phyloP scores from a whole-genome alignment of 2,113 vertebrate species.

The Pongo abelii region DNA sequence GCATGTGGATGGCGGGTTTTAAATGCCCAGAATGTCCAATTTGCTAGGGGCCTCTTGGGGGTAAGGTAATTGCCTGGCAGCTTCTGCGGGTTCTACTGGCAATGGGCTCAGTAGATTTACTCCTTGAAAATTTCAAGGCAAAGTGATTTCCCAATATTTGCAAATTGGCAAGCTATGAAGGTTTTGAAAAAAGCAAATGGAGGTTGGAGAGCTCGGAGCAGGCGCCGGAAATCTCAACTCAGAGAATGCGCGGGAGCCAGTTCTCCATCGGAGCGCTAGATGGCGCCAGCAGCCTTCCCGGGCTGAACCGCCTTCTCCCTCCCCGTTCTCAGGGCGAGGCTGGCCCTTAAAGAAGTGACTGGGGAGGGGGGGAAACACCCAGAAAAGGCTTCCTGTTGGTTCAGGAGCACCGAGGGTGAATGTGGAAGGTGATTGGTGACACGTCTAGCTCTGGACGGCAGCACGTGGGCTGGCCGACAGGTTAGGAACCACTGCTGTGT shows the following conservation, averaged over 20 bases:
- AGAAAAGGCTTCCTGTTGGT: rapidly evolving
- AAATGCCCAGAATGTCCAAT: neutral
- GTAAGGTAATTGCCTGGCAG: constrained; percentile 52
- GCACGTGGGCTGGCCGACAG: neutral
- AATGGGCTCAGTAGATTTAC: constrained; percentile 47
- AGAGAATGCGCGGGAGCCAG: neutral
- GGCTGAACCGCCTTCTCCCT: rapidly evolving
- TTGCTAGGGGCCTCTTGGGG: neutral
- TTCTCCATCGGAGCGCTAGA: constrained; percentile 74
- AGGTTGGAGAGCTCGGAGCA: neutral
- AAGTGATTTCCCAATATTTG: constrained; percentile 55
- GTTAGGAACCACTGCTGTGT: neutral
- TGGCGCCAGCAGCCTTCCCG: constrained; percentile 78
- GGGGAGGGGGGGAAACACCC: neutral
- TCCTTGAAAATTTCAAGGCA: constrained; percentile 43
- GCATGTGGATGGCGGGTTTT: neutral
- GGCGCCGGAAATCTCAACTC: neutral
- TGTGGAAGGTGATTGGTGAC: neutral
- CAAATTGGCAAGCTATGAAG: constrained; percentile 52
- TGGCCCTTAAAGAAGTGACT: neutral
- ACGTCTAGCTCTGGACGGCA: neutral
- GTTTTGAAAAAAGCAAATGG: constrained; percentile 37
- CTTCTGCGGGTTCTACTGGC: neutral
- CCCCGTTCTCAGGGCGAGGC: neutral
- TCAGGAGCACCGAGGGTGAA: neutral